Evolutionary conservation across 2,113 vertebrate genomes (phyloP).

Genomic region (Barbus barbus): DNA sequence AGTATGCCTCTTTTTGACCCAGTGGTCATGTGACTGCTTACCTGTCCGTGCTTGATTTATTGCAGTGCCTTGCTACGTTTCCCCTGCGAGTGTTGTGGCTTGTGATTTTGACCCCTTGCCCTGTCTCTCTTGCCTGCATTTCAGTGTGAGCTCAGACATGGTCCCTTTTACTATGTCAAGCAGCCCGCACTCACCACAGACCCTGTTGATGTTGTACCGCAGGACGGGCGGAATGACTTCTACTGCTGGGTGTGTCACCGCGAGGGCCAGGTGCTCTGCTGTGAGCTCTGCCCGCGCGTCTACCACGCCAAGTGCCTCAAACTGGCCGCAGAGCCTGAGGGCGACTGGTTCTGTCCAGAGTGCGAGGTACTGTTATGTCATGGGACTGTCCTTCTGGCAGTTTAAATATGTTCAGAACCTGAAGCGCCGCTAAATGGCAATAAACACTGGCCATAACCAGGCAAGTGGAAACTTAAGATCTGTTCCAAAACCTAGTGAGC

Average conservation of each 20-base stretch:
- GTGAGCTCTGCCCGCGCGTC: conserved; percentile 99
- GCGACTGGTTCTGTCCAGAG: conserved; percentile 99
- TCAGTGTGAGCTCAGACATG: conserved; percentile 99
- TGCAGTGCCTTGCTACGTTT: conserved; percentile 51
- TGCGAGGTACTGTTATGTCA: conserved; percentile 86
- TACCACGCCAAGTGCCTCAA: conserved; percentile 99
- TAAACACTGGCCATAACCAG: not conserved
- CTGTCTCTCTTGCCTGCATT: conserved; percentile 99
- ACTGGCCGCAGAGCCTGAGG: conserved; percentile 99
- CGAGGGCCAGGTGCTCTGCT: conserved; percentile 99
- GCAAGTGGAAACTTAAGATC: not conserved
- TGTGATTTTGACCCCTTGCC: conserved; percentile 78
- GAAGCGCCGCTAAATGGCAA: not conserved
- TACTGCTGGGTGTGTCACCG: conserved; percentile 99
- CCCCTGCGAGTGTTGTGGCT: conserved; percentile 54
- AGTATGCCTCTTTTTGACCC: conserved; percentile 40
- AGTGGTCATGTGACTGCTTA: conserved; percentile 32
- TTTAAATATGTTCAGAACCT: not conserved
- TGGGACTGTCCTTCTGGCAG: not conserved
- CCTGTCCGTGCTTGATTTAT: conserved; percentile 42
- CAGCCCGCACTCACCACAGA: conserved; percentile 99
- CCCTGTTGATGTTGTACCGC: conserved; percentile 99
- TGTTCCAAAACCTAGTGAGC: not conserved
- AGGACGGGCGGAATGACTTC: conserved; percentile 99
- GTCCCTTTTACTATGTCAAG: conserved; percentile 99